These are phyloP conservation scores for Excalfactoria chinensis DNA, from an alignment of 2,113 vertebrate genomes.

Conservation along the genomic window DNA sequence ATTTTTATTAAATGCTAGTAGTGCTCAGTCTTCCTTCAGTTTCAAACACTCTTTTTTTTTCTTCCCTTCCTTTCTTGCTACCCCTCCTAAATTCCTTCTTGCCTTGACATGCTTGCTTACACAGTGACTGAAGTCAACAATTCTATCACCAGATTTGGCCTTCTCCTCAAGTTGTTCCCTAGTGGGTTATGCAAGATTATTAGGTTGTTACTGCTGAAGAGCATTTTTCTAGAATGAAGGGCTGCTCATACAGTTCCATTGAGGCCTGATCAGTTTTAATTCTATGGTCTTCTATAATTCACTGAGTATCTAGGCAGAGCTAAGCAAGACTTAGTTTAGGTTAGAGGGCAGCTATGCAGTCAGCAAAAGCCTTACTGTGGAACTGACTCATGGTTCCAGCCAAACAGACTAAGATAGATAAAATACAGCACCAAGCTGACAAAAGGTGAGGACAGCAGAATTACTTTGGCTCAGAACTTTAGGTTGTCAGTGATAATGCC, in stretches of 20 bases:
- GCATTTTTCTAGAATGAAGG: background rate
- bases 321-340: background rate
- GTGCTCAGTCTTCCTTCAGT: background rate
- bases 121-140: background rate
- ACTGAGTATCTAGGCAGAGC: background rate
- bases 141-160: background rate
- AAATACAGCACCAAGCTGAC: background rate
- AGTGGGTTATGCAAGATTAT: background rate
- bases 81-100: background rate
- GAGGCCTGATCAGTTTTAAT: background rate
- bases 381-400: background rate
- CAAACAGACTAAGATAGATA: background rate
- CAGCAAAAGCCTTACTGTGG: background rate
- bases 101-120: background rate
- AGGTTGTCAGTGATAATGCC: background rate
- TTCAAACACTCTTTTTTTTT: background rate
- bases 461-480: background rate
- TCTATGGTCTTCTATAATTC: background rate
- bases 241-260: background rate
- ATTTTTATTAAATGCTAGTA: background rate
- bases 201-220: background rate
- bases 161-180: background rate
- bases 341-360: background rate
- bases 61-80: background rate
- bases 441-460: background rate